Conservation (phyloP, 2,113 vertebrate genomes). For the Galeopterus variegatus region DNA sequence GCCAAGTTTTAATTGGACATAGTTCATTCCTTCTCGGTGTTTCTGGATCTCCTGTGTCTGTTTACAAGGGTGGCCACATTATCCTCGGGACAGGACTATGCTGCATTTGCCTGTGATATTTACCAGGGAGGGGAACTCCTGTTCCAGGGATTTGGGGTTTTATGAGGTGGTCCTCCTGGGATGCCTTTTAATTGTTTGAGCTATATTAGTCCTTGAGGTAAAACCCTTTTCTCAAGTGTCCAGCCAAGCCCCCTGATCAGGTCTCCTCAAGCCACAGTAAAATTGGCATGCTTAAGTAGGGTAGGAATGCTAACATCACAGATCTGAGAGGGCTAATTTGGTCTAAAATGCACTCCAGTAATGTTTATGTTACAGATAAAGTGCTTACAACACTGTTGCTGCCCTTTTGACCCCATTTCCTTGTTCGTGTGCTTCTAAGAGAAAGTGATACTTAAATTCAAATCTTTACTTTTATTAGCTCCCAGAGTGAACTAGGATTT, state of each 20-base stretch:
- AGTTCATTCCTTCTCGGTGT: background rate
- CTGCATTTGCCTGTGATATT: slow-evolving; percentile 53
- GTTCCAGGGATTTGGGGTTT: slow-evolving; percentile 62
- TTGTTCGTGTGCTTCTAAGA: slow-evolving; percentile 89
- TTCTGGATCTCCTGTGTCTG: background rate
- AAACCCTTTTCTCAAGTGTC: slow-evolving; percentile 80
- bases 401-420: slow-evolving; percentile 92
- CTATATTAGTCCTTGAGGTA: slow-evolving; percentile 66
- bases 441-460: slow-evolving; percentile 92
- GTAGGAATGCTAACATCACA: slow-evolving; percentile 90
- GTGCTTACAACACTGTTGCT: slow-evolving; percentile 91
- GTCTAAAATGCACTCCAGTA: slow-evolving; percentile 91
- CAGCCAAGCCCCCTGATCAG: slow-evolving; percentile 78
- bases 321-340: slow-evolving; percentile 93
- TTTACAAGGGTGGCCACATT: background rate
- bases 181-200: slow-evolving; percentile 79
- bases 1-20: background rate
- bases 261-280: slow-evolving; percentile 85
- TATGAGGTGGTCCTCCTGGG: slow-evolving; percentile 43
- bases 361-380: slow-evolving; percentile 94
- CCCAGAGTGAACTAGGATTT: slow-evolving; percentile 89
- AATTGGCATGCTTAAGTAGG: slow-evolving; percentile 88
- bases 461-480: slow-evolving; percentile 91
- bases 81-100: background rate
- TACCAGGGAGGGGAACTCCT: background rate